Evolutionary conservation across 2,797 vertebrate species (phyloP).

Genomic region (Aphelocoma californica): DNA sequence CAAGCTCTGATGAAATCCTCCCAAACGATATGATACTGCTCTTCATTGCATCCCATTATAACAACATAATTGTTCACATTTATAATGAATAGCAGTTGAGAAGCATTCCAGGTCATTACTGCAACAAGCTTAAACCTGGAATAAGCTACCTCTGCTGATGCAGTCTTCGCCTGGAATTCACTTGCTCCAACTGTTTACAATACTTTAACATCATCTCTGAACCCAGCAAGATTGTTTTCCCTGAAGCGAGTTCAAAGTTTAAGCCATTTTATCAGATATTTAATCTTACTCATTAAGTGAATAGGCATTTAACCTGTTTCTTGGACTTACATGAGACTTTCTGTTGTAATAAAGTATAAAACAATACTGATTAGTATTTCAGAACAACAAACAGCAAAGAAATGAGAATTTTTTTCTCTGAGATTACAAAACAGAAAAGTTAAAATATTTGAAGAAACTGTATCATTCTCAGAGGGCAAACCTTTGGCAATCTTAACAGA

Average conservation of each 20-base stretch:
- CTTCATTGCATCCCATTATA: neutral
- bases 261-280: neutral
- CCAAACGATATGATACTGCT: neutral
- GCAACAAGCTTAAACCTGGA: neutral
- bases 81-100: neutral
- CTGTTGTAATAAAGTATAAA: neutral
- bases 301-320: neutral
- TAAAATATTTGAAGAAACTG: neutral
- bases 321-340: neutral
- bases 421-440: neutral
- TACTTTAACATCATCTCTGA: neutral
- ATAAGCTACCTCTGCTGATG: neutral
- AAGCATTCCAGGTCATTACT: neutral
- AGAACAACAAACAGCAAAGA: neutral
- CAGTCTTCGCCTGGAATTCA: neutral
- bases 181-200: neutral
- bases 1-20: neutral
- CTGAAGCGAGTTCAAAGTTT: neutral
- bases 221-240: neutral
- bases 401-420: neutral
- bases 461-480: neutral
- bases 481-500: neutral
- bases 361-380: neutral
- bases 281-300: neutral
- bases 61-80: neutral